These are phyloP conservation scores for Onychomys leucogaster DNA, from an alignment of 2,797 vertebrate species.

Conservation along the genomic window DNA sequence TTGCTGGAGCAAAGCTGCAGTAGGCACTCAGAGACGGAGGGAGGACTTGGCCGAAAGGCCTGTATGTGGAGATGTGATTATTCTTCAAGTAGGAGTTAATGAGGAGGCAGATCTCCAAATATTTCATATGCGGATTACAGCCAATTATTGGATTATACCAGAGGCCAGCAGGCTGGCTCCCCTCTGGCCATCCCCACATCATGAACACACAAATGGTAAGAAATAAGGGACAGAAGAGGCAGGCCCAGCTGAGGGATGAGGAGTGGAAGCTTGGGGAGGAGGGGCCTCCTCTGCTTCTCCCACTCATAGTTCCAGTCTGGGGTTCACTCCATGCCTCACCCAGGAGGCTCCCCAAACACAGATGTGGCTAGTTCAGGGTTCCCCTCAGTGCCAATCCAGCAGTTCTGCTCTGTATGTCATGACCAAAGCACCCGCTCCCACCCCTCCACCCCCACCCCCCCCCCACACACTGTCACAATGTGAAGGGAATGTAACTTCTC, in stretches of 20 bases:
- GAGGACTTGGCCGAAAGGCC: constrained; percentile 61
- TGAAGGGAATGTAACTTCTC: not conserved
- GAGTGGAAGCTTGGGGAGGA: not conserved
- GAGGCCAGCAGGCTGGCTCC: constrained; percentile 49
- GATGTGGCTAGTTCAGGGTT: not conserved
- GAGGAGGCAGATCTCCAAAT: constrained; percentile 75
- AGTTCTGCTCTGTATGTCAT: not conserved
- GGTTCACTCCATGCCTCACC: not conserved
- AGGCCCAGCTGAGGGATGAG: not conserved
- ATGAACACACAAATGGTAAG: not conserved
- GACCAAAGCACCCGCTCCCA: not conserved
- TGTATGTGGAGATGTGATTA: constrained; percentile 60
- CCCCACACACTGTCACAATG: too few species aligned
- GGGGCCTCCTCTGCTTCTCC: not conserved
- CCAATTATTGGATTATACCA: constrained; percentile 72
- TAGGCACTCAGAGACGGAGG: not conserved
- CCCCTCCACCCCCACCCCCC: too few species aligned
- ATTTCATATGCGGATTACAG: constrained; percentile 71
- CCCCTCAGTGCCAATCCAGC: not conserved
- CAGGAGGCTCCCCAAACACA: not conserved
- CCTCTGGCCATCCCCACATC: constrained; percentile 49
- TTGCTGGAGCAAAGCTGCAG: not conserved
- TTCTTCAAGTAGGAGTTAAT: constrained; percentile 68
- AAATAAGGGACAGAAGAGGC: not conserved
- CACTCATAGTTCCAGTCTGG: not conserved